These are phyloP conservation scores for Oreohelix idahoensis DNA, from an alignment of 1,140 invertebrate genomes.

Conservation along the genomic window DNA sequence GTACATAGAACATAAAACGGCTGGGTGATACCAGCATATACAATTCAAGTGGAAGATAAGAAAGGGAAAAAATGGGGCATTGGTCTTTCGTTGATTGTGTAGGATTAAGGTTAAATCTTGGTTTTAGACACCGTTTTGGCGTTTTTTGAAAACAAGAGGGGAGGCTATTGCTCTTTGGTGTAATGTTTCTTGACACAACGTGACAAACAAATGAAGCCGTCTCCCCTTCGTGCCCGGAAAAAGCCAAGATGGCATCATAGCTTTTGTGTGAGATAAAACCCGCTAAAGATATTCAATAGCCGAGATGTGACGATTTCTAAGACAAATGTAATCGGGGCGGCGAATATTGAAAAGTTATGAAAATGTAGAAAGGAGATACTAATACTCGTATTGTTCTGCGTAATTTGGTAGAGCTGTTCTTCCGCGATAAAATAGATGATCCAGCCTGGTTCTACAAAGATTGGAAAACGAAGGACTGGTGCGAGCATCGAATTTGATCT, in stretches of 20 bases:
- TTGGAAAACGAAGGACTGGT: background rate
- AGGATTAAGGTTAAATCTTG: constrained; percentile 8
- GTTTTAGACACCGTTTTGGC: constrained; percentile 25
- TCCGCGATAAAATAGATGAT: background rate
- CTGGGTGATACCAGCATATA: background rate
- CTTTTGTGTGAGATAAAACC: constrained; percentile 16
- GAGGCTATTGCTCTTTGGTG: background rate
- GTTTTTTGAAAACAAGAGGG: constrained; percentile 2
- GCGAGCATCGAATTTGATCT: background rate
- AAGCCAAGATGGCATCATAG: constrained; percentile 21
- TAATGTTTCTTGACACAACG: constrained; percentile 27
- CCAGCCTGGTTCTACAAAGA: background rate
- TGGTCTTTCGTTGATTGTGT: background rate
- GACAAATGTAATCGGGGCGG: background rate
- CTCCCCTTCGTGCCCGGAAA: constrained; percentile 11
- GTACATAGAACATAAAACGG: background rate
- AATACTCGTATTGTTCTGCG: constrained; percentile 12
- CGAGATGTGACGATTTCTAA: constrained; percentile 25
- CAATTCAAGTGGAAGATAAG: background rate
- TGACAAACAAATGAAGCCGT: constrained; percentile 13
- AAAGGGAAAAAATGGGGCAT: constrained; percentile 72
- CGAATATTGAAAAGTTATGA: background rate
- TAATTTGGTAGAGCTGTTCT: background rate
- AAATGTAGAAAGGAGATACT: constrained; percentile 6
- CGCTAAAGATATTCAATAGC: constrained; percentile 29